Evolutionary conservation across 2,888 invertebrate genomes (phyloP), one percentile per base, ranked within the genome.

Genomic region (Parnassius orleans): DNA sequence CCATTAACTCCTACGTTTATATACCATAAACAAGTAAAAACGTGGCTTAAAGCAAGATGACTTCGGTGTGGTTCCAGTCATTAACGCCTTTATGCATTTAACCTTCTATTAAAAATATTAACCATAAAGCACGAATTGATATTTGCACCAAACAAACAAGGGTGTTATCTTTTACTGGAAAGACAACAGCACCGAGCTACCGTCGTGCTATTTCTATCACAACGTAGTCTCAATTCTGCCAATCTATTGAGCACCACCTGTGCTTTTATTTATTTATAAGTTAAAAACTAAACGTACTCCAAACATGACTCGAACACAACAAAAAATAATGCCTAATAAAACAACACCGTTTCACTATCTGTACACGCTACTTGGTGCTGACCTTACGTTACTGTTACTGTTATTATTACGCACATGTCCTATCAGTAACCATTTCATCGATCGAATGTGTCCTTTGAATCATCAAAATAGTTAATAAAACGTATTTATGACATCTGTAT

Each of bases 241-340:
- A 82, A 80, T 79, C 86, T 87, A 74, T 84, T 83, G 79, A 89
- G 87, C 89, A 90, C 90, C 86, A 80, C 87, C 78, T 88, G 90
- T 90, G 90, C 90, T 90, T 90, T 84, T 74, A 78, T 86, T 82
- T 86, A 78, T 81, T 74, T 73, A 75, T 79, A 69, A 80, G 76
- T 84, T 78, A 68, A 68, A 73, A 73, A 73, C 71, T 71, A 82
- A 78, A 74, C 80, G 79, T 78, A 72, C 73, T 74, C 71, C 69
- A 66, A 72, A 83, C 85, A 85, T 73, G 68, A 76, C 72, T 60
- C 73, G 70, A 70, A 82, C 79, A 82, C 81, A 76, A 72, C 64
- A 63, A 69, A 65, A 64, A 19, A 62, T 65, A 56, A 68, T 64
- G 63, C 67, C 42, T 43, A 43, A 69, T 67, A 68, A 61, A 67